Conservation (phyloP, 1,140 invertebrate species). For the Luehdorfia chinensis region DNA sequence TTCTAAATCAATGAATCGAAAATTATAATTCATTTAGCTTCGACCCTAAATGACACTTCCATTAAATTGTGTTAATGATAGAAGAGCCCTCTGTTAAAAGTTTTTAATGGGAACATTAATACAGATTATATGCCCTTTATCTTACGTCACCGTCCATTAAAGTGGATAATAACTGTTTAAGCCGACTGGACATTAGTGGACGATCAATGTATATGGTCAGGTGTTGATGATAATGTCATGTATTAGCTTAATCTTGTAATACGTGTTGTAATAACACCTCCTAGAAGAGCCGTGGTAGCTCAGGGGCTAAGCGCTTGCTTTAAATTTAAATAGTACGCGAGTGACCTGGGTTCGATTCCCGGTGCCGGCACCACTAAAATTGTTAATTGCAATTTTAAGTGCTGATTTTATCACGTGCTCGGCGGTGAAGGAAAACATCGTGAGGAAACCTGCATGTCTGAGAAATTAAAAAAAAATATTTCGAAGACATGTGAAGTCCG, state of each 20-base stretch:
- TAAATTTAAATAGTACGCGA: no score
- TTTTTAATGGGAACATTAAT: conserved; percentile 52
- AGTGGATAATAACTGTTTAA: conserved; percentile 46
- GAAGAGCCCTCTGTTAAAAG: conserved; percentile 45
- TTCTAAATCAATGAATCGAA: conserved; percentile 48
- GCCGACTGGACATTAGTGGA: conserved; percentile 36
- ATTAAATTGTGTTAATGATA: conserved; percentile 42
- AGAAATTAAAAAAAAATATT: no score
- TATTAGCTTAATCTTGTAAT: conserved; percentile 24
- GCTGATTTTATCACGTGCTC: no score
- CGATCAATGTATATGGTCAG: conserved; percentile 39
- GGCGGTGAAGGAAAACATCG: no score
- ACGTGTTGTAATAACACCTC: conserved; percentile 16
- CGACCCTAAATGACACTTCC: conserved; percentile 23
- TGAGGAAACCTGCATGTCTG: no score
- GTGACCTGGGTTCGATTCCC: no score
- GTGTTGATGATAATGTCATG: conserved; percentile 25
- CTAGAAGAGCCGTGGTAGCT: no score
- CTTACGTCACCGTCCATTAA: conserved; percentile 33
- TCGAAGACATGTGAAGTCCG: no score
- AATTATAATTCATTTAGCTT: conserved; percentile 48
- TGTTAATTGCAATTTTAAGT: no score
- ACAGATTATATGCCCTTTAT: conserved; percentile 44
- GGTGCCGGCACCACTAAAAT: no score
- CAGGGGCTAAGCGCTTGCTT: no score